Conservation (phyloP, 2,797 vertebrate species). For the Enteromius anoplus region DNA sequence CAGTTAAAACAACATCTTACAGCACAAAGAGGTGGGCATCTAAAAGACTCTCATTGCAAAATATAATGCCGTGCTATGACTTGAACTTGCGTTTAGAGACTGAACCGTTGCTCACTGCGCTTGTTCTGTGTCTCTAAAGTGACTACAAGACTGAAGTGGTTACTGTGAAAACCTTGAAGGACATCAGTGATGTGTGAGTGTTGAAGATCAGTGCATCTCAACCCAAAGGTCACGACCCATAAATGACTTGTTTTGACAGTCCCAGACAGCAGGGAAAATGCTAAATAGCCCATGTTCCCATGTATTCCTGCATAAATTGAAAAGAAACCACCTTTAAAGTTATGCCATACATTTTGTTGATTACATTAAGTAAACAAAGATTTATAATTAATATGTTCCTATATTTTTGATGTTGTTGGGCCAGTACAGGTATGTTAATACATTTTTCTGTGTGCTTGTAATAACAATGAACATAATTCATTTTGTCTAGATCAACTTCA, state of each 20-base stretch:
- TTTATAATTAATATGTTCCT: no score
- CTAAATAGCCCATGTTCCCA: no score
- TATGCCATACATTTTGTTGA: not conserved
- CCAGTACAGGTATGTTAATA: not conserved
- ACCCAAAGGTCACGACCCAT: not conserved
- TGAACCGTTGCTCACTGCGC: not conserved
- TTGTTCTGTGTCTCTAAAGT: conserved; percentile 51
- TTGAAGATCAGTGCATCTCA: not conserved
- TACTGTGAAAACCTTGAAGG: conserved; percentile 58
- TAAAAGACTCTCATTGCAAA: no score
- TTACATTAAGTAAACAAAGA: not conserved
- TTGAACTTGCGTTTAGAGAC: not conserved
- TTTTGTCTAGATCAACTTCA: conserved; percentile 45
- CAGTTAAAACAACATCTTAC: conserved; percentile 62
- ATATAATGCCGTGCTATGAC: no score
- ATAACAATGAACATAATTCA: not conserved
- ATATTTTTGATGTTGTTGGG: not conserved
- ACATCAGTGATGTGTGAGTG: conserved; percentile 63
- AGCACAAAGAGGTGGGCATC: conserved; percentile 58
- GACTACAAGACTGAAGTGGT: conserved; percentile 61
- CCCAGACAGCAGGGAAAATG: no score
- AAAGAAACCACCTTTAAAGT: not conserved
- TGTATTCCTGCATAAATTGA: no score
- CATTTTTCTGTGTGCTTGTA: not conserved
- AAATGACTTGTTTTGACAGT: no score